Percentiles rank a stretch among this genome's conserved stretches.
Evolutionary conservation across 2,888 invertebrate species (phyloP).

Genomic region (Cheilosia vernalis): DNA sequence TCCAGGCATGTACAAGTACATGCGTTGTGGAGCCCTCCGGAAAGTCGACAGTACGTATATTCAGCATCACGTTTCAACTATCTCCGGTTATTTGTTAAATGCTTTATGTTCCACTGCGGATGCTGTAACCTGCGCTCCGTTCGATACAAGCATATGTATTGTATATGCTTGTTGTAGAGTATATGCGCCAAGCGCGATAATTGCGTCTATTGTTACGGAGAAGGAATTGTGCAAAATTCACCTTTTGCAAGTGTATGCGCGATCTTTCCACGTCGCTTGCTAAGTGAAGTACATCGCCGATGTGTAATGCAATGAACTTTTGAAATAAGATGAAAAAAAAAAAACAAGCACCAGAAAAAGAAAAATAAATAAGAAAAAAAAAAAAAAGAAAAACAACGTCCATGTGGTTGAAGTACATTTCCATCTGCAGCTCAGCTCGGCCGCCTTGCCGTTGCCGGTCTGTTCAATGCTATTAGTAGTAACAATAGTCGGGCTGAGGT

Average conservation of each 20-base stretch:
- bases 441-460: constrained; percentile 2
- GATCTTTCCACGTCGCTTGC: constrained; percentile 32
- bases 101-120: constrained; percentile 57
- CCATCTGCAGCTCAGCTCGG: constrained; percentile 10
- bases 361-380: constrained; percentile 15
- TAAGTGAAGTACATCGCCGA: constrained; percentile 14
- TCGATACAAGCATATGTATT: constrained; percentile 26
- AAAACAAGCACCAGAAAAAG: background rate
- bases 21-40: background rate
- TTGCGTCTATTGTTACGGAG: constrained; percentile 65
- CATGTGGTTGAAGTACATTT: constrained; percentile 38
- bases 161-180: constrained; percentile 10
- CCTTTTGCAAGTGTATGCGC: constrained; percentile 46
- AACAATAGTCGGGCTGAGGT: constrained; percentile 61
- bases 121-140: constrained; percentile 68
- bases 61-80: constrained; percentile 66
- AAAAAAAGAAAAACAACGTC: background rate
- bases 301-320: constrained; percentile 70
- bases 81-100: constrained; percentile 64
- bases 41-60: constrained; percentile 31
- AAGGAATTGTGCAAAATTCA: constrained; percentile 66
- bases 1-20: background rate
- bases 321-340: constrained; percentile 51
- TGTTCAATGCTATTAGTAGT: constrained; percentile 56
- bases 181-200: constrained; percentile 46